These are phyloP conservation scores for Metacarcinus magister DNA, from an alignment of 2,888 invertebrate genomes.

Conservation along the genomic window DNA sequence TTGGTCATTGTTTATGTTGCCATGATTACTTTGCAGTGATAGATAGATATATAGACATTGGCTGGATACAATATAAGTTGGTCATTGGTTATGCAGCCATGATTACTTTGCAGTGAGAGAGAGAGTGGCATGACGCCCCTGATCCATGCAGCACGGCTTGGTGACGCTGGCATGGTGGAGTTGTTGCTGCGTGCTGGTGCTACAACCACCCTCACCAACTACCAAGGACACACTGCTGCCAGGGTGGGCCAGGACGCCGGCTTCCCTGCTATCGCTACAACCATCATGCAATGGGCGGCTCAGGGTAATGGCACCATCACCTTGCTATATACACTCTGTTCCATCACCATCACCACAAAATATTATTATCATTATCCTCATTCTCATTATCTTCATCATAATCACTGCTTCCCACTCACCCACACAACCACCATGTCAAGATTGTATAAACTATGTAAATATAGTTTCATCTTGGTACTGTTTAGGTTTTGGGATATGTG, in stretches of 20 bases:
- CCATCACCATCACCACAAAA: no score
- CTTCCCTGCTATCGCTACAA: slow-evolving; percentile 63
- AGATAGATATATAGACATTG: no score
- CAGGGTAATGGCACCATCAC: slow-evolving; percentile 58
- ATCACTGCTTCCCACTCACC: not conserved
- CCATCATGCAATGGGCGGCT: slow-evolving; percentile 65
- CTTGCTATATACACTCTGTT: not conserved
- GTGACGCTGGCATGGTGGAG: slow-evolving; percentile 85
- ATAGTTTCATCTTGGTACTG: no score
- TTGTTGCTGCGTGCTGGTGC: slow-evolving; percentile 84
- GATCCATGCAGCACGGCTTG: slow-evolving; percentile 84
- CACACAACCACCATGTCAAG: no score
- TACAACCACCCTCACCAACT: slow-evolving; percentile 84
- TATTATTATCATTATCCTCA: not conserved
- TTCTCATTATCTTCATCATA: not conserved
- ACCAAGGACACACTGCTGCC: slow-evolving; percentile 84
- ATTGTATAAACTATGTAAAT: no score
- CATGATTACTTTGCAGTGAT: no score
- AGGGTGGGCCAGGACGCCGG: slow-evolving; percentile 84
- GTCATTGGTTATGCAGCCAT: not conserved
- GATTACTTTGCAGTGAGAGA: slow-evolving; percentile 83
- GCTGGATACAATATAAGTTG: no score
- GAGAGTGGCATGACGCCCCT: slow-evolving; percentile 85
- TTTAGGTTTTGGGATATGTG: no score
- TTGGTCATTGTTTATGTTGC: no score